A percentile compares a stretch with the other conserved stretches of the same genome.
Evolutionary conservation across 1,140 invertebrate genomes (phyloP).

Genomic region (Nixonia krombeini): DNA sequence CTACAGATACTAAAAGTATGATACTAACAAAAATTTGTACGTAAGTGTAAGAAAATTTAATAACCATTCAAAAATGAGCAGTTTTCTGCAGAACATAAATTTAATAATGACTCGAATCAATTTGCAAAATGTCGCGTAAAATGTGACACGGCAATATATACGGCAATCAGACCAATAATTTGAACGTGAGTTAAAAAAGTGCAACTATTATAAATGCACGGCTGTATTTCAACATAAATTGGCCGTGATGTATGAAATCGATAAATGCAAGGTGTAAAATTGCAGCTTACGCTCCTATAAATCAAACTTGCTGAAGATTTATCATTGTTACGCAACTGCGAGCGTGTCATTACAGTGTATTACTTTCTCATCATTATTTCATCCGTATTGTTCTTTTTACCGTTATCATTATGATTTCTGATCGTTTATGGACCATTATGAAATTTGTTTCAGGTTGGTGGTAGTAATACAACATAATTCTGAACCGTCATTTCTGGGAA

Average conservation of each 20-base stretch:
- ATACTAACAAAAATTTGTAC: too few relatives aligned
- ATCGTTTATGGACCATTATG: constrained; percentile 1
- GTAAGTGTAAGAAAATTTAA: too few relatives aligned
- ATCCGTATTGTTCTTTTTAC: constrained; percentile 5
- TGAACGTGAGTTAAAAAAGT: too few relatives aligned
- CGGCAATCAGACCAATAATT: too few relatives aligned
- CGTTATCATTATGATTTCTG: not conserved
- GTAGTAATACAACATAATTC: constrained; percentile 6
- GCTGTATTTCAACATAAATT: not conserved
- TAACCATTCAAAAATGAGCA: too few relatives aligned
- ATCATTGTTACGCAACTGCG: constrained; percentile 2
- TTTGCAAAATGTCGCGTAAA: too few relatives aligned
- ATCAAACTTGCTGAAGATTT: not conserved
- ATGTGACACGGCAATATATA: too few relatives aligned
- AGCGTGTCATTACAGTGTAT: not conserved
- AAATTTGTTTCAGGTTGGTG: constrained; percentile 24
- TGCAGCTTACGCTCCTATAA: not conserved
- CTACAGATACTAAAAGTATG: too few relatives aligned
- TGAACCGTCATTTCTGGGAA: not conserved
- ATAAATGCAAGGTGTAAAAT: constrained; percentile 1
- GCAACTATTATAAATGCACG: too few relatives aligned
- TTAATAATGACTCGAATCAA: too few relatives aligned
- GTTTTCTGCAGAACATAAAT: too few relatives aligned
- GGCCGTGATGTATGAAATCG: not conserved
- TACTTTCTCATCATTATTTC: constrained; percentile 3